phyloP scores from a whole-genome alignment of 2,113 vertebrate genomes.

The Silurus glanis region DNA sequence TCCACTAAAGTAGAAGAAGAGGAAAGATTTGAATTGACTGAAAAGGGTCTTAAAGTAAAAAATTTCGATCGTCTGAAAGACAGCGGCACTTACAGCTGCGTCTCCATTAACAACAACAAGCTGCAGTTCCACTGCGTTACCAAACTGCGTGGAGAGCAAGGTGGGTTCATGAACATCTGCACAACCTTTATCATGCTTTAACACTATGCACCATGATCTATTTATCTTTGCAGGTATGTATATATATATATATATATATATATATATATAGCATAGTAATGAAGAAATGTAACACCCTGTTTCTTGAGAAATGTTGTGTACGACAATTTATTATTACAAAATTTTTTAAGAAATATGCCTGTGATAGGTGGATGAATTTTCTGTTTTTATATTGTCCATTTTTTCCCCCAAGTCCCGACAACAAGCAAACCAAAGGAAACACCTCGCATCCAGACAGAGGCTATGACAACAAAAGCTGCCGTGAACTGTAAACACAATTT shows the following conservation, averaged over 20 bases:
- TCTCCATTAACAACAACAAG: background rate
- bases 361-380: background rate
- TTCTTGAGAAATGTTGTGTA: background rate
- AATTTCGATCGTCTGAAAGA: slow-evolving; percentile 45
- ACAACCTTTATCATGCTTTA: background rate
- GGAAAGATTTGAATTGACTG: fast-evolving
- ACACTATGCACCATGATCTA: background rate
- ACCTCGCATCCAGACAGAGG: background rate
- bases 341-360: too few species aligned
- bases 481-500: background rate
- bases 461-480: background rate
- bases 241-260: too few species aligned
- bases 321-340: too few species aligned
- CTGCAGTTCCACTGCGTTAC: slow-evolving; percentile 38
- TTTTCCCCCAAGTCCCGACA: background rate
- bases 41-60: background rate
- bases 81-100: slow-evolving; percentile 65
- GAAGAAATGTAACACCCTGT: background rate
- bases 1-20: fast-evolving
- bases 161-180: slow-evolving; percentile 50
- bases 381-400: background rate
- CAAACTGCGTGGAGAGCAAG: slow-evolving; percentile 44
- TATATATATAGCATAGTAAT: background rate
- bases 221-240: too few species aligned
- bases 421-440: background rate